Conservation (phyloP, 2,113 vertebrate species). For the Sialia sialis region DNA sequence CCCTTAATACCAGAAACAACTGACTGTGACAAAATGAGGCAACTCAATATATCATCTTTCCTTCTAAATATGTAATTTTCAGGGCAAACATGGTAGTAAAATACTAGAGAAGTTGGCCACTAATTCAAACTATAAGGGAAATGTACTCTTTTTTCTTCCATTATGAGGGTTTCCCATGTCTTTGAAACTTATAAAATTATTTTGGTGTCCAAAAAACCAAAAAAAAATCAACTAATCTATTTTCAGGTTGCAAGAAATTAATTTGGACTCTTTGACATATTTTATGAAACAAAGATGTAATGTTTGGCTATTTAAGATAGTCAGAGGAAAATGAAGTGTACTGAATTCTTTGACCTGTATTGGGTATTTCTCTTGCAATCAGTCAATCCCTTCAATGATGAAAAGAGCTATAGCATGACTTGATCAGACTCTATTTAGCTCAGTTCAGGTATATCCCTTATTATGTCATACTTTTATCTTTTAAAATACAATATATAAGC, state of each 20-base stretch:
- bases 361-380: not conserved
- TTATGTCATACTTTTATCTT: not conserved
- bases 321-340: not conserved
- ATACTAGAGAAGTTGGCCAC: not conserved
- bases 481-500: not conserved
- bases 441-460: not conserved
- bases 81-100: not conserved
- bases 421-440: not conserved
- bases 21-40: not conserved
- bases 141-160: accelerated
- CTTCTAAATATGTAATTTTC: not conserved
- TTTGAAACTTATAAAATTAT: not conserved
- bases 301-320: not conserved
- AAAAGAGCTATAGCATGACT: not conserved
- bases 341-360: not conserved
- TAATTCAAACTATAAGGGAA: not conserved
- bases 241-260: not conserved
- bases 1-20: accelerated
- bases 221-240: not conserved
- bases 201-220: not conserved
- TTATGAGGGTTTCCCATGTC: not conserved
- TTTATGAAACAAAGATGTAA: not conserved
- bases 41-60: not conserved
- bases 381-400: not conserved
- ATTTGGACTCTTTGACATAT: not conserved